phyloP scores from a whole-genome alignment of 2,888 invertebrate genomes.

The Nymphalis urticae region DNA sequence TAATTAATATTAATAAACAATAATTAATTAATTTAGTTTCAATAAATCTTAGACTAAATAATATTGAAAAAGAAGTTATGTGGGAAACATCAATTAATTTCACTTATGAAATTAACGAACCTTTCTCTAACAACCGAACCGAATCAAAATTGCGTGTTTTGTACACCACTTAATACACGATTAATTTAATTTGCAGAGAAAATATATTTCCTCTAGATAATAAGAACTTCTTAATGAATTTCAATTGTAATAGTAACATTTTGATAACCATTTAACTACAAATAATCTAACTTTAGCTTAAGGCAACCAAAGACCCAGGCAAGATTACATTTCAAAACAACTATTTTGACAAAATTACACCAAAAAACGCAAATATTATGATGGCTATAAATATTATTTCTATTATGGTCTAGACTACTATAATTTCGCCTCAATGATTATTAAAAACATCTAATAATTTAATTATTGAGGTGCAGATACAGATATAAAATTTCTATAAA shows the following conservation, averaged over 20 bases:
- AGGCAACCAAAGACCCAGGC: too few relatives aligned
- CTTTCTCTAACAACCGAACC: slow-evolving; percentile 39
- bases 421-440: too few relatives aligned
- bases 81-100: slow-evolving; percentile 39
- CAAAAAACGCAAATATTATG: too few relatives aligned
- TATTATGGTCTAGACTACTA: too few relatives aligned
- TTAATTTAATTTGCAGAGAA: slow-evolving; percentile 28
- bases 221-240: slow-evolving; percentile 9
- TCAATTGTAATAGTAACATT: not conserved
- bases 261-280: not conserved
- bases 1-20: too few relatives aligned
- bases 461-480: too few relatives aligned
- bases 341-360: too few relatives aligned
- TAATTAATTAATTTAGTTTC: not conserved
- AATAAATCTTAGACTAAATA: slow-evolving; percentile 2
- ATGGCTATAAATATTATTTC: too few relatives aligned
- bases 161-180: slow-evolving; percentile 28
- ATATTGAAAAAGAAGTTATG: slow-evolving; percentile 34
- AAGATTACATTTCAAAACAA: too few relatives aligned
- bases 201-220: slow-evolving; percentile 23
- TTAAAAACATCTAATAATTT: too few relatives aligned
- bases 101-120: slow-evolving; percentile 35
- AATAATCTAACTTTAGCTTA: not conserved
- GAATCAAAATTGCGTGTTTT: slow-evolving; percentile 37
- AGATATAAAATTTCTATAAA: not conserved